These are phyloP conservation scores for Nymphicus hollandicus DNA, from an alignment of 2,113 vertebrate genomes.

Conservation along the genomic window DNA sequence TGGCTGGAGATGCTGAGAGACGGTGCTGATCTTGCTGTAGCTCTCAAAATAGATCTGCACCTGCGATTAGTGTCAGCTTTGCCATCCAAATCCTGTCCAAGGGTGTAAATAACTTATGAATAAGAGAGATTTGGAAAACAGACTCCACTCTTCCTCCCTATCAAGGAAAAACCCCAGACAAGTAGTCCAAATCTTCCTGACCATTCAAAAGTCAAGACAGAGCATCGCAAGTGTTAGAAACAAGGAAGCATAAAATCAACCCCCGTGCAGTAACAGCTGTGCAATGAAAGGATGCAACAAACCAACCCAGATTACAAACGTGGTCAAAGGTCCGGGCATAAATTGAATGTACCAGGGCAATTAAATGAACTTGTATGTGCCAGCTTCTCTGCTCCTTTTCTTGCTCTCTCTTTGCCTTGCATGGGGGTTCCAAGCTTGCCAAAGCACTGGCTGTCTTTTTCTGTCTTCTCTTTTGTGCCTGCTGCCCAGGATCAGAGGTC, in stretches of 20 bases:
- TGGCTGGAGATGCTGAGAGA: slow-evolving; percentile 13
- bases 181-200: neutral
- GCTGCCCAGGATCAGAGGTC: neutral
- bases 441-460: neutral
- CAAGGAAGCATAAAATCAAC: neutral
- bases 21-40: neutral
- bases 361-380: neutral
- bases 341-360: neutral
- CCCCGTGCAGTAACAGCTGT: neutral
- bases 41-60: slow-evolving; percentile 46
- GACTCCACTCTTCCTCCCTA: neutral
- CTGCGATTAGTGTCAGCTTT: neutral
- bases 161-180: neutral
- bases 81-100: neutral
- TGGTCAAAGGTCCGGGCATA: neutral
- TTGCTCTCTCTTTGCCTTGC: neutral
- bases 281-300: neutral
- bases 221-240: neutral
- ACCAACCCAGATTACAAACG: neutral
- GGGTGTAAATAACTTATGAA: neutral
- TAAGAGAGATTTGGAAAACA: neutral
- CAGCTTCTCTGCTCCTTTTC: neutral
- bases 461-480: neutral
- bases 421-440: neutral
- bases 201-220: neutral